Evolutionary conservation across 2,113 vertebrate species (phyloP).

Genomic region (Elephas maximus): DNA sequence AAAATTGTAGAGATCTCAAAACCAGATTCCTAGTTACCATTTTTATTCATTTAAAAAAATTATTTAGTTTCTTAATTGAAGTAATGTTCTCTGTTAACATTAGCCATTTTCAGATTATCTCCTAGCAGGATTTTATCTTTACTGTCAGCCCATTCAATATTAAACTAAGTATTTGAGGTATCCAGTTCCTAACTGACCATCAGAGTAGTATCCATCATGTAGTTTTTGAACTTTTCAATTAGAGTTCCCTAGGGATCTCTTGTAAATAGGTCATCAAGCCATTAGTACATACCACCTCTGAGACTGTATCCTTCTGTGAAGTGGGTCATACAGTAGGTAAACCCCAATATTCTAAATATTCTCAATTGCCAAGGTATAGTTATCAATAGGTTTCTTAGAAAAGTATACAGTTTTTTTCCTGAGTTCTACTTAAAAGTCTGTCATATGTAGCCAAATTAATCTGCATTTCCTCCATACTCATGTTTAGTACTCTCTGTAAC

Average conservation of each 20-base stretch:
- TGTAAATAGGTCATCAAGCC: neutral
- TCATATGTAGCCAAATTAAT: slow-evolving; percentile 3
- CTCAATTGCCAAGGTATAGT: neutral
- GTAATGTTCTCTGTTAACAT: neutral
- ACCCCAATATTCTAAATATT: neutral
- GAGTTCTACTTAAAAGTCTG: slow-evolving; percentile 38
- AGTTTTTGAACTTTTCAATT: slow-evolving; percentile 41
- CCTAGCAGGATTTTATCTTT: slow-evolving; percentile 10
- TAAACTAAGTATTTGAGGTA: slow-evolving; percentile 30
- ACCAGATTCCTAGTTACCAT: neutral
- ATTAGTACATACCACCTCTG: neutral
- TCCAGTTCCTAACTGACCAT: neutral
- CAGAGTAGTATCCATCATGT: neutral
- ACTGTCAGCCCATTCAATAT: slow-evolving; percentile 15
- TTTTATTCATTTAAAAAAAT: neutral
- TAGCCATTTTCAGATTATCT: neutral
- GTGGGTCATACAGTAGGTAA: neutral
- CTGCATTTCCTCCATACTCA: neutral
- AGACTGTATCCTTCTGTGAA: neutral
- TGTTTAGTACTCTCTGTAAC: neutral
- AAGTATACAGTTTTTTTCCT: slow-evolving; percentile 17
- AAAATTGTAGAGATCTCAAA: neutral
- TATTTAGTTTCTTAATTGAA: neutral
- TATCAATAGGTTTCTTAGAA: slow-evolving; percentile 12
- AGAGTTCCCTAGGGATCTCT: neutral